Percentiles rank a stretch among this genome's conserved stretches.
phyloP scores from a whole-genome alignment of 2,797 vertebrate genomes.

The Cossypha niveicapilla region DNA sequence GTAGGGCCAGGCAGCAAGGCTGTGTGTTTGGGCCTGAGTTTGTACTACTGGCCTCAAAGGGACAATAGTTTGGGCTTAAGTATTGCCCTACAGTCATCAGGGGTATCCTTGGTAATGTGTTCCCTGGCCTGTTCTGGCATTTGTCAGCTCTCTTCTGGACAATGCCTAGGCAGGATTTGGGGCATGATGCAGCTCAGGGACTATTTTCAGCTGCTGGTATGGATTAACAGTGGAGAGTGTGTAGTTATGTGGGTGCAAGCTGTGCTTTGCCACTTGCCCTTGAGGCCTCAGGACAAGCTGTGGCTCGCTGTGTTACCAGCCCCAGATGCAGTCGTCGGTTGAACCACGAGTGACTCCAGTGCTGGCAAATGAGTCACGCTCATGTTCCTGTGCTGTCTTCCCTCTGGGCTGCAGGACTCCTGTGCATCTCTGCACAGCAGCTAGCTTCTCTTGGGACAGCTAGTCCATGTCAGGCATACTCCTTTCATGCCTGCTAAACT shows the following conservation, averaged over 20 bases:
- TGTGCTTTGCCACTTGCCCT: neutral
- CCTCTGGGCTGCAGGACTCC: fast-evolving
- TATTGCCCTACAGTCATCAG: neutral
- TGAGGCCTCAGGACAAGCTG: neutral
- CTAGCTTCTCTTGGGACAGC: neutral
- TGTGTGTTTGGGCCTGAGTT: neutral
- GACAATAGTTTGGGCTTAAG: neutral
- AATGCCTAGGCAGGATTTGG: neutral
- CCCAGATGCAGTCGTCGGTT: neutral
- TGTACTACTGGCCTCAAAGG: neutral
- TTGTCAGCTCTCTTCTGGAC: neutral
- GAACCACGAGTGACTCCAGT: neutral
- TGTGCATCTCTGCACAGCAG: neutral
- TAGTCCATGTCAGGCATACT: neutral
- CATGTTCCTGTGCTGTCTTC: neutral
- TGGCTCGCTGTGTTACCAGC: neutral
- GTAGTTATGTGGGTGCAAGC: neutral
- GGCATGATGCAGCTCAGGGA: neutral
- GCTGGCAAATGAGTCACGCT: neutral
- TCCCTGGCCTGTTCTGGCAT: neutral
- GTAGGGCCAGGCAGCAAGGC: neutral
- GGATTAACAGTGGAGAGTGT: neutral
- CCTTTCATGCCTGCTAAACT: neutral
- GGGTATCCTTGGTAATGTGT: fast-evolving
- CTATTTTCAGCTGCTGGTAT: neutral